Evolutionary conservation across 2,113 vertebrate genomes (phyloP), one percentile per base, ranked within the genome.

Genomic region (Grus americana): DNA sequence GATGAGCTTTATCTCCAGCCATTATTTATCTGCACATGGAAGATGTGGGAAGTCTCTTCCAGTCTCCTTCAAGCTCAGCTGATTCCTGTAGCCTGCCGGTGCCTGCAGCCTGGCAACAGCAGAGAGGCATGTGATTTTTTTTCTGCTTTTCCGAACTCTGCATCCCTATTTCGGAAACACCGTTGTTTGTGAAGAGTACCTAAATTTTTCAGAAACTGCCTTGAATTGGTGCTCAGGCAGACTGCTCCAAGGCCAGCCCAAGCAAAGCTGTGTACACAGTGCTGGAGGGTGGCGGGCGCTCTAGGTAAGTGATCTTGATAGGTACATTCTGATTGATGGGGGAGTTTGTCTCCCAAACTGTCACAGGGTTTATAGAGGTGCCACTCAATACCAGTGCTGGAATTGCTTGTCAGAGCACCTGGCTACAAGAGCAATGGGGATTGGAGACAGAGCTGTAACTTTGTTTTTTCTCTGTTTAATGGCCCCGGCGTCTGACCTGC

Each of bases 321-420:
- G 98, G 97, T 98, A 98, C 98, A 98, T 98, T 98, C 98, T 99
- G 98, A 98, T 98, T 98, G 98, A 97, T 98, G 98, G 98, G 97
- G 38, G 98, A 99, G 98, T 99, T 99, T 99, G 99, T 99, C 98
- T 99, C 98, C 97, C 97, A 98, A 97, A 98, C 99, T 99, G 99
- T 99, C 99, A 99, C 98, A 98, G 95, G 99, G 98, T 99, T 99
- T 99, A 99, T 99, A 99, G 98, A 99, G 98, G 98, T 99, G 99
- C 98, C 99, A 99, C 97, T 99, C 99, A 98, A 98, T 95, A 95
- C 95, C 92, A 65, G 95, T 85, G 88, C 90, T 79, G 97, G 97
- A 98, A 98, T 98, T 98, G 97, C 98, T 97, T 99, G 97, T 98
- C 98, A 98, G 98, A 97, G 97, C 96, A 97, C 97, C 96, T 98